Conservation (phyloP, 92 coral and sea anemone species). For the Chrysogorgia sp. region DNA sequence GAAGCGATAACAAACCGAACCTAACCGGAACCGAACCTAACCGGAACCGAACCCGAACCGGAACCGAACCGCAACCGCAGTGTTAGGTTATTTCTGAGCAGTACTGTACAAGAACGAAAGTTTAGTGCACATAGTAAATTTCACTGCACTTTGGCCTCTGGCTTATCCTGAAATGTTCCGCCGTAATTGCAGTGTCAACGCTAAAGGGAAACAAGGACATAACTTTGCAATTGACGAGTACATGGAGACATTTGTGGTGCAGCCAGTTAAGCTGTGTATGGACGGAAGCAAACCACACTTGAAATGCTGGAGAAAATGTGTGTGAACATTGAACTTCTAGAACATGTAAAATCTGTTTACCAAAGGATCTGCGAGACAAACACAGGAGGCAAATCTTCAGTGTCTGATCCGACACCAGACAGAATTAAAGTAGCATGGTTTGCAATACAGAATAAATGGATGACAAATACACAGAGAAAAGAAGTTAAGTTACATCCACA, state of each 20-base stretch:
- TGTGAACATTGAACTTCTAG: slow-evolving; percentile 39
- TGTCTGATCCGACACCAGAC: slow-evolving; percentile 48
- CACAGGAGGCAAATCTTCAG: slow-evolving; percentile 29
- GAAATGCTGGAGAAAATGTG: slow-evolving; percentile 47
- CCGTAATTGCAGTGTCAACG: slow-evolving; percentile 44
- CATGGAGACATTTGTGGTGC: slow-evolving; percentile 48
- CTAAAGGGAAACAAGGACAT: slow-evolving; percentile 47
- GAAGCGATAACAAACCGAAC: too few species aligned
- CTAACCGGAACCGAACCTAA: too few species aligned
- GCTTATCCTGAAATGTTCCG: slow-evolving; percentile 43
- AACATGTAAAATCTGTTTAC: slow-evolving; percentile 37
- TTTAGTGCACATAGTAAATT: slow-evolving; percentile 54
- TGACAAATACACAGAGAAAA: slow-evolving; percentile 34
- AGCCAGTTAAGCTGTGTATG: slow-evolving; percentile 52
- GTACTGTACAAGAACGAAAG: slow-evolving; percentile 41
- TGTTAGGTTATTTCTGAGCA: too few species aligned
- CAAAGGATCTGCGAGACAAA: slow-evolving; percentile 37
- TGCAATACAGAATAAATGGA: slow-evolving; percentile 52
- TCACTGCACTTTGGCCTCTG: slow-evolving; percentile 50
- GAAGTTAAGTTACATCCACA: slow-evolving; percentile 31
- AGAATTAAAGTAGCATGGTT: slow-evolving; percentile 55
- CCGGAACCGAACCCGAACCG: too few species aligned
- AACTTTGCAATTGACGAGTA: slow-evolving; percentile 54
- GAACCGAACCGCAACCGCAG: too few species aligned
- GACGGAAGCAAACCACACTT: slow-evolving; percentile 48